These are phyloP conservation scores for Pseudomyrmex dendroicus DNA, from an alignment of 1,140 invertebrate genomes.

Conservation along the genomic window DNA sequence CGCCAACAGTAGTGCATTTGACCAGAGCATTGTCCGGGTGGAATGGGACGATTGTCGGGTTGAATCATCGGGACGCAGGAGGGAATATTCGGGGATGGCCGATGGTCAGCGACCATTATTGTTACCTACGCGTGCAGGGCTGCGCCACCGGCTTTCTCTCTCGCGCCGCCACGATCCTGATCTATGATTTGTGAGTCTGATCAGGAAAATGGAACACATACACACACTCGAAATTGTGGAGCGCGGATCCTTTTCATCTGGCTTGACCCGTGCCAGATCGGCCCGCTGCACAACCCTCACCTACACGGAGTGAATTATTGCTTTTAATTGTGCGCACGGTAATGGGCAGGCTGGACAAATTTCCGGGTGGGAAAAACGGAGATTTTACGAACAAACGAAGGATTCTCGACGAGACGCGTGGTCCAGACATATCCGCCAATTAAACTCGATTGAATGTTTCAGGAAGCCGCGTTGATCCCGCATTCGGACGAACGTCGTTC, in stretches of 20 bases:
- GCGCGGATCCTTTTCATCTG: constrained; percentile 62
- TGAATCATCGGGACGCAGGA: constrained; percentile 79
- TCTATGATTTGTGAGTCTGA: constrained; percentile 20
- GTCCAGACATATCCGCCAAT: constrained; percentile 60
- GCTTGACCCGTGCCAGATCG: constrained; percentile 11
- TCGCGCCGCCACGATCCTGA: constrained; percentile 1
- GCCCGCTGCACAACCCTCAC: constrained; percentile 1
- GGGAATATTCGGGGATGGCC: constrained; percentile 80
- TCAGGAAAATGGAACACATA: constrained; percentile 17
- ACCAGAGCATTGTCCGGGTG: constrained; percentile 80
- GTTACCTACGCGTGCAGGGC: constrained; percentile 62
- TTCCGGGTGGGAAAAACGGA: constrained; percentile 66
- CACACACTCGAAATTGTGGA: constrained; percentile 73
- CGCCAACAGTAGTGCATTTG: constrained; percentile 76
- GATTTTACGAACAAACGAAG: constrained; percentile 26
- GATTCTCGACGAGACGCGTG: constrained; percentile 57
- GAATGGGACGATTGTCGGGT: constrained; percentile 82
- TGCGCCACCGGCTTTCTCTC: constrained; percentile 15
- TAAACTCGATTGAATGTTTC: constrained; percentile 50
- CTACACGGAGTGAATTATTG: constrained; percentile 80
- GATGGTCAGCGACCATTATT: constrained; percentile 81
- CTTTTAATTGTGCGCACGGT: constrained; percentile 79
- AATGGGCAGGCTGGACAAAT: constrained; percentile 77
- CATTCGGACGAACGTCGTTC: neutral
- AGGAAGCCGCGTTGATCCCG: constrained; percentile 3